These are phyloP conservation scores for Andrena fulva DNA, from an alignment of 2,888 invertebrate genomes.

Conservation along the genomic window DNA sequence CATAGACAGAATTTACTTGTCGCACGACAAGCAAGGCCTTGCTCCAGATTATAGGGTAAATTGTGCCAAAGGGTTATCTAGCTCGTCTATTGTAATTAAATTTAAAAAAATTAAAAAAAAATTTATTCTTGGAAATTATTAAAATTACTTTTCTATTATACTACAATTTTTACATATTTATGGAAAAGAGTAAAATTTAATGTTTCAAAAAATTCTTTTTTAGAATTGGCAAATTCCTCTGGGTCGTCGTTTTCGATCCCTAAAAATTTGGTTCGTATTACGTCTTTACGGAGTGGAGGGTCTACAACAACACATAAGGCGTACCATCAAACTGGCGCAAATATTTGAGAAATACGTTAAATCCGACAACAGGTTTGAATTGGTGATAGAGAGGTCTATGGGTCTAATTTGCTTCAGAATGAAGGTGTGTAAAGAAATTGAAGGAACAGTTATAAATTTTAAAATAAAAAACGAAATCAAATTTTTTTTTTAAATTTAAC, in stretches of 20 bases:
- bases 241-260: conserved; percentile 94
- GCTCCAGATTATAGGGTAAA: conserved; percentile 88
- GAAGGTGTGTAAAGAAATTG: conserved; percentile 85
- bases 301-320: conserved; percentile 91
- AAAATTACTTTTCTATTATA: no score
- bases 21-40: conserved; percentile 89
- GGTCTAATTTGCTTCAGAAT: conserved; percentile 96
- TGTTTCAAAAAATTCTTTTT: not conserved
- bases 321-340: conserved; percentile 91
- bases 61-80: not conserved
- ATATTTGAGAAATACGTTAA: conserved; percentile 91
- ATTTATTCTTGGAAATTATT: no score
- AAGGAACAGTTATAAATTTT: not conserved
- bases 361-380: conserved; percentile 91
- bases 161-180: not conserved
- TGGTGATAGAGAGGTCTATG: conserved; percentile 90
- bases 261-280: conserved; percentile 97
- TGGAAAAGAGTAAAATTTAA: not conserved
- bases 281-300: conserved; percentile 93
- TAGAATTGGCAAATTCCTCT: conserved; percentile 95
- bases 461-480: not conserved
- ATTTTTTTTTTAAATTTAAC: no score
- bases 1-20: conserved; percentile 95
- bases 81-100: not conserved
- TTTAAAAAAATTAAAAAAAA: no score